A percentile compares a stretch with the other conserved stretches of the same genome.
phyloP scores from a whole-genome alignment of 2,888 invertebrate genomes.

The Lysandra coridon region DNA sequence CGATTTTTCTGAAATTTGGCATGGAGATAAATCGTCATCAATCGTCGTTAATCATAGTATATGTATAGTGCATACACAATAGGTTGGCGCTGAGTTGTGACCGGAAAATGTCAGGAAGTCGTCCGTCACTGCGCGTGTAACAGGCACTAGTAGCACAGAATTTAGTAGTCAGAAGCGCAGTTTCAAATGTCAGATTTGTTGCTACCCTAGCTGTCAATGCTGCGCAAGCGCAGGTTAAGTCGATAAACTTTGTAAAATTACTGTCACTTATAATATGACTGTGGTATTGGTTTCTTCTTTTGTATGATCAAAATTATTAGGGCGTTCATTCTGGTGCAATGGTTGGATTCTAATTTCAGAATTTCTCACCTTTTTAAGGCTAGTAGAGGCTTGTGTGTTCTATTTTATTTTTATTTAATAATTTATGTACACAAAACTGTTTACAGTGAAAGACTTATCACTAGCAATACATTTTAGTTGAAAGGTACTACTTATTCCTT shows the following conservation, averaged over 20 bases:
- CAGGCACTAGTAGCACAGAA: background rate
- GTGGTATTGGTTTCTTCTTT: background rate
- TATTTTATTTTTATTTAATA: no score
- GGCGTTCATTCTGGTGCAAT: no score
- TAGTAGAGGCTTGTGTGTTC: background rate
- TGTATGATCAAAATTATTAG: no score
- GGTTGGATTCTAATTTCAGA: background rate
- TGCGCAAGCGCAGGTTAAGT: background rate
- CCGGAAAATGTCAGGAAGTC: slow-evolving; percentile 67
- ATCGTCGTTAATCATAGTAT: slow-evolving; percentile 16
- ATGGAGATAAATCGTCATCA: no score
- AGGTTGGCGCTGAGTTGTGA: slow-evolving; percentile 44
- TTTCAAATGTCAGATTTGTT: background rate
- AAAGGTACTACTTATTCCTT: no score
- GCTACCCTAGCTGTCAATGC: background rate
- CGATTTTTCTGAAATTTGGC: no score
- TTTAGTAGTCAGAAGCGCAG: background rate
- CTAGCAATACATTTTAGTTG: no score
- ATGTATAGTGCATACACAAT: slow-evolving; percentile 32
- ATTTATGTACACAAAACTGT: no score
- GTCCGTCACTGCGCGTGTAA: slow-evolving; percentile 47
- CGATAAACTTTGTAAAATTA: background rate
- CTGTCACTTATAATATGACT: background rate
- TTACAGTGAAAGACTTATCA: no score
- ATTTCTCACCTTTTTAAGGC: background rate